phyloP scores from a whole-genome alignment of 2,113 vertebrate genomes.

The Peromyscus polionotus region DNA sequence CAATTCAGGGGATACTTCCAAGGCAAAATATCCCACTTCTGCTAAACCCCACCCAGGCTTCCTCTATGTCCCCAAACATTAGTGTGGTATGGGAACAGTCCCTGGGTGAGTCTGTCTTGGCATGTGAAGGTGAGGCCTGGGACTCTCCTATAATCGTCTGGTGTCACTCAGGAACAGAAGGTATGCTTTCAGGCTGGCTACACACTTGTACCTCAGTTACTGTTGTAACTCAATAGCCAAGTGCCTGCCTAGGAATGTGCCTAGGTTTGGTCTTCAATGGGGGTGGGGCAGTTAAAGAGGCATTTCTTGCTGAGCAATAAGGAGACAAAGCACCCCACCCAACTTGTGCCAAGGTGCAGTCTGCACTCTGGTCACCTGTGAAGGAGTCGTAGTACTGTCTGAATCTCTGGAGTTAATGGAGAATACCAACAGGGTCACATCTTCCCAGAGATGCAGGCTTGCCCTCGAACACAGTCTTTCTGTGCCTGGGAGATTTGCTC shows the following conservation, averaged over 20 bases:
- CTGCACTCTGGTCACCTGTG: slow-evolving; percentile 28
- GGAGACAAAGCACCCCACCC: slow-evolving; percentile 16
- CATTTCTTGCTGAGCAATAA: not conserved
- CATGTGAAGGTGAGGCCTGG: not conserved
- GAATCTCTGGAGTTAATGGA: slow-evolving; percentile 57
- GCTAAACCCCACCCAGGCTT: not conserved
- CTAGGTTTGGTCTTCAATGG: not conserved
- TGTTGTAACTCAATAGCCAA: not conserved
- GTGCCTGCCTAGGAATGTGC: not conserved
- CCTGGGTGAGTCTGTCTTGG: not conserved
- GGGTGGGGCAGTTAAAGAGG: not conserved
- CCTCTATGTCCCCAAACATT: not conserved
- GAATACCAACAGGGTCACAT: slow-evolving; percentile 59
- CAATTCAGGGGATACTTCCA: not conserved
- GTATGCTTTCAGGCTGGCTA: not conserved
- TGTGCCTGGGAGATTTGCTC: not conserved
- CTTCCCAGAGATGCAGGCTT: not conserved
- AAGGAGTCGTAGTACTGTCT: slow-evolving; percentile 40
- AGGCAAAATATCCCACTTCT: slow-evolving; percentile 30
- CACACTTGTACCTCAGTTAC: not conserved
- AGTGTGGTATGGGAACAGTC: not conserved
- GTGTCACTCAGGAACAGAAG: slow-evolving; percentile 10
- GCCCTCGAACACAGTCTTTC: not conserved
- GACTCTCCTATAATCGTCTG: not conserved
- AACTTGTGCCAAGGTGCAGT: not conserved